Base-by-base conservation (phyloP, 2,113 vertebrate genomes). In the Struthidea cinerea region DNA sequence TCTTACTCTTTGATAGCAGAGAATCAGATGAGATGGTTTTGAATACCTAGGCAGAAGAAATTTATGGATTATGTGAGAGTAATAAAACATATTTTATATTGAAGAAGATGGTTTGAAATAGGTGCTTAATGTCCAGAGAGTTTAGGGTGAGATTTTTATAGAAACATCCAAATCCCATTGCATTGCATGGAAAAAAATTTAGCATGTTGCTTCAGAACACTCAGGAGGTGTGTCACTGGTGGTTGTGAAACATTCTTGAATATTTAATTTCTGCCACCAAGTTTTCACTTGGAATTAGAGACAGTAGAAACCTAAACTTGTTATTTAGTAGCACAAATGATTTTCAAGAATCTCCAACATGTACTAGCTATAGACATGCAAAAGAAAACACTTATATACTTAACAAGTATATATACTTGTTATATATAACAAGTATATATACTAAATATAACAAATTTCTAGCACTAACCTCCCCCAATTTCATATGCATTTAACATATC, bases 371-470 rank as follows among this genome's bases (percentile, higher is more conserved):
- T 17, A 22, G 33, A 22, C 5, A 52, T 9, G 46, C 8, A 57
- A 57, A 44, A 53, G 26, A 52, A 80, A 3, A 1, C 1, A 1
- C 7, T 4, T n/a, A 3, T 24, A 3, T 61, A 81, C 32, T 52
- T 65, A 59, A 41, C 1, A 42, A 18, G 3, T 35, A n/a, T n/a
- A n/a, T n/a, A n/a, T n/a, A n/a, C n/a, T n/a, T n/a, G n/a, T n/a
- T n/a, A n/a, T n/a, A n/a, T n/a, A n/a, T n/a, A n/a, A n/a, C n/a
- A n/a, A n/a, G n/a, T n/a, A n/a, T n/a, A n/a, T n/a, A n/a, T n/a
- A n/a, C n/a, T n/a, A n/a, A n/a, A n/a, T n/a, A n/a, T n/a, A n/a
- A n/a, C n/a, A 30, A 30, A 50, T 35, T 27, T 50, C 13, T 63
- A 86, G 11, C 26, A 70, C 4, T 52, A 4, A 1, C 17, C 19